Evolutionary conservation across 2,797 vertebrate genomes (phyloP).

Genomic region (Glossophaga mutica): DNA sequence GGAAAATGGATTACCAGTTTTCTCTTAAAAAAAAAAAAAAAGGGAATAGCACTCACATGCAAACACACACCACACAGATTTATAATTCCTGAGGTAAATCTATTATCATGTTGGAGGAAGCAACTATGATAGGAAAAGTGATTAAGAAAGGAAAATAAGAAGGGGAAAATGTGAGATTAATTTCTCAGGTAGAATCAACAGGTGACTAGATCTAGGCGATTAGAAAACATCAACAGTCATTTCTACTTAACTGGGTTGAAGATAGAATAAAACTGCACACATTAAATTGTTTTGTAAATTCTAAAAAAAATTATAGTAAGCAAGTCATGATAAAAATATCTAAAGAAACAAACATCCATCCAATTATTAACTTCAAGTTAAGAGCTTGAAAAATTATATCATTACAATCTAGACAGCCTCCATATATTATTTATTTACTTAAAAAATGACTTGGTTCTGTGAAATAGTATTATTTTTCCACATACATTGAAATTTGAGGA

Average conservation of each 20-base stretch:
- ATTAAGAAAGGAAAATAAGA: neutral
- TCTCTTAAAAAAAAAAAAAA: neutral
- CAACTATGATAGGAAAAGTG: neutral
- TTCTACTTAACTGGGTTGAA: neutral
- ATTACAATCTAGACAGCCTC: neutral
- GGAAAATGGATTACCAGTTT: neutral
- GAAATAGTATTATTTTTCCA: neutral
- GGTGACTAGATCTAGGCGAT: neutral
- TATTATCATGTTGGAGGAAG: neutral
- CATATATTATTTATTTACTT: slow-evolving; percentile 8
- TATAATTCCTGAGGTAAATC: neutral
- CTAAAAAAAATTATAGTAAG: neutral
- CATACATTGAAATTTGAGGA: neutral
- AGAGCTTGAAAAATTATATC: neutral
- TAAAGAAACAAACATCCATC: neutral
- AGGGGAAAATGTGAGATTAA: neutral
- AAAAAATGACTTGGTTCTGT: slow-evolving; percentile 21
- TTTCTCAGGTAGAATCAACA: neutral
- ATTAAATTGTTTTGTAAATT: neutral
- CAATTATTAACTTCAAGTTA: neutral
- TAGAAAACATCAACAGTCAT: neutral
- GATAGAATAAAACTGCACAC: neutral
- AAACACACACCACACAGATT: neutral
- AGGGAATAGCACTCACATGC: too few relatives aligned
- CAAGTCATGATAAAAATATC: neutral